Evolutionary conservation across 2,888 invertebrate genomes (phyloP).

Genomic region (Disparrhopalites patrizii): DNA sequence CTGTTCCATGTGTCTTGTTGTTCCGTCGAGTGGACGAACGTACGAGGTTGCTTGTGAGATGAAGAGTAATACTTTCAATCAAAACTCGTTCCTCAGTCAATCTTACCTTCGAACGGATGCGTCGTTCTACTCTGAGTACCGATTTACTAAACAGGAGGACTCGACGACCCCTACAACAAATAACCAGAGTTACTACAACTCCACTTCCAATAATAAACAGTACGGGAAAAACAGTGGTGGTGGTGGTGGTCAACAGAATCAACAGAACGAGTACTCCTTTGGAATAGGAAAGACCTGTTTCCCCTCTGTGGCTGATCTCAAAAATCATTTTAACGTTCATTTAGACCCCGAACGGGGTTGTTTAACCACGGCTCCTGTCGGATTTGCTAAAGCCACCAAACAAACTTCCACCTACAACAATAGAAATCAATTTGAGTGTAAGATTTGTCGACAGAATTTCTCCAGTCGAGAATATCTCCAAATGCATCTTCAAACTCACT

Average conservation of each 20-base stretch:
- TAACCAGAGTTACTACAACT: constrained; percentile 5
- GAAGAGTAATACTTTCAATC: constrained; percentile 26
- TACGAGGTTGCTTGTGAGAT: neutral
- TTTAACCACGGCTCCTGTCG: constrained; percentile 19
- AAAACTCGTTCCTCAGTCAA: constrained; percentile 27
- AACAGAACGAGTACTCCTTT: constrained; percentile 22
- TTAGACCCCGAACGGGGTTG: constrained; percentile 25
- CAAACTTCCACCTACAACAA: constrained; percentile 8
- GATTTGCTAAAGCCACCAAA: constrained; percentile 7
- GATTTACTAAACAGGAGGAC: constrained; percentile 21
- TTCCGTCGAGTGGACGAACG: too few species aligned
- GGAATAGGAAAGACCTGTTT: constrained; percentile 16
- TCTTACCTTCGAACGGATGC: constrained; percentile 27
- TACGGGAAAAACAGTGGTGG: constrained; percentile 20
- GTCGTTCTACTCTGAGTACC: constrained; percentile 25
- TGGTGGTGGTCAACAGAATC: too few species aligned
- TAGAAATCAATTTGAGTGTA: constrained; percentile 26
- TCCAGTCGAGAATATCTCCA: constrained; percentile 25
- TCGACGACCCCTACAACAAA: constrained; percentile 5
- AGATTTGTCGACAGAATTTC: constrained; percentile 28
- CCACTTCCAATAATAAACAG: constrained; percentile 16
- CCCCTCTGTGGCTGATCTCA: constrained; percentile 26
- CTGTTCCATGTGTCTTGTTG: too few species aligned
- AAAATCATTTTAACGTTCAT: constrained; percentile 20
- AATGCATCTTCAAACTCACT: constrained; percentile 26